Base-by-base conservation (phyloP, 2,797 vertebrate genomes). In the Steatocranus sp. region DNA sequence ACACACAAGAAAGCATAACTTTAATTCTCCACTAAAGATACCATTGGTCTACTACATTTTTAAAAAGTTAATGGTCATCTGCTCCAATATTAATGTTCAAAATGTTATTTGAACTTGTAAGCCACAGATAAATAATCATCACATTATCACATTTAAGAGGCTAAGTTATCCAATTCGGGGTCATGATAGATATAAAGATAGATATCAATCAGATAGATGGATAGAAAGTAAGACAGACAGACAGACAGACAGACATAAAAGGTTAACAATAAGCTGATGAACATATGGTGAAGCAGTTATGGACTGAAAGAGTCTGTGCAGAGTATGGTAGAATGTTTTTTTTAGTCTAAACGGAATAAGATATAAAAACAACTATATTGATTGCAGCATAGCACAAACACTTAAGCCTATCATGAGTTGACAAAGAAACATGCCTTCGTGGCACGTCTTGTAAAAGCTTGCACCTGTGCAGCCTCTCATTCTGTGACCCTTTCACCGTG, bases 301-400 rank as follows among this genome's bases (percentile, higher is more conserved):
- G 25, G 68, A n/a, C 10, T 30, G 66, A 20, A 51, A 38, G 48
- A 54, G 38, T 43, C 32, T 43, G 17, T 20, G 38, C 8, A 80
- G n/a, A 82, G 15, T 17, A 76, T 63, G 50, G 43, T 14, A 48
- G 76, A 83, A 34, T 9, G 75, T 0, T 30, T 51, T 70, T 76
- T 34, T 50, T 36, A 70, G 76, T 15, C 11, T 68, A 78, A 86
- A 81, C 4, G 5, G 34, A 83, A 27, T 11, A 4, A 76, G 75
- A 43, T 25, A 49, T 34, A 83, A 79, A 80, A 83, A 77, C 83
- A 86, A 32, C 77, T n/a, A 23, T 48, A 89, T 36, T 88, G 86
- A 90, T 87, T 61, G 20, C 75, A 81, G 73, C 53, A 41, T 78
- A 61, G 75, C 54, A 90, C 79, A 90, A 92, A 92, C 88, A 90